Percentiles rank a stretch among this genome's conserved stretches.
These are phyloP conservation scores for Oreohelix idahoensis DNA, from an alignment of 1,140 invertebrate genomes.

Conservation along the genomic window DNA sequence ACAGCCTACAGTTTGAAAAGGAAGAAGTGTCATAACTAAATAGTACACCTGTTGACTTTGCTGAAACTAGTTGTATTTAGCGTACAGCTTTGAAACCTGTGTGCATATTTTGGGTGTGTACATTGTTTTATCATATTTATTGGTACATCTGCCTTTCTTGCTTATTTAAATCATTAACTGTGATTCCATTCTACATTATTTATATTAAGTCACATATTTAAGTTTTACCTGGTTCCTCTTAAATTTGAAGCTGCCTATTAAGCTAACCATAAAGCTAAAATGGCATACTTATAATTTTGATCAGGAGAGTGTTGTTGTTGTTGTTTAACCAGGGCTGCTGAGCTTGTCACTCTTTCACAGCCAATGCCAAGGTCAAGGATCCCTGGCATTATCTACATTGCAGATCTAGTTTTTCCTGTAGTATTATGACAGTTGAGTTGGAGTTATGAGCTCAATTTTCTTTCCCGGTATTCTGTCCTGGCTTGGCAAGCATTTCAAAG, in stretches of 20 bases:
- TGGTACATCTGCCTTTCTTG: not conserved
- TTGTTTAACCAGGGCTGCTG: too few species aligned
- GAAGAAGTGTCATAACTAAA: not conserved
- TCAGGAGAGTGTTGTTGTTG: too few species aligned
- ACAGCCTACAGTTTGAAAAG: not conserved
- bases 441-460: too few species aligned
- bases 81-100: not conserved
- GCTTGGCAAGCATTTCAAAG: too few species aligned
- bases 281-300: too few species aligned
- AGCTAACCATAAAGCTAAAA: too few species aligned
- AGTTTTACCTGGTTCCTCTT: not conserved
- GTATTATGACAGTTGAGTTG: too few species aligned
- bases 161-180: not conserved
- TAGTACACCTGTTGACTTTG: not conserved
- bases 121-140: not conserved
- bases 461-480: too few species aligned
- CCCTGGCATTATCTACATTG: too few species aligned
- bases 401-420: too few species aligned
- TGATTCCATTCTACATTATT: not conserved
- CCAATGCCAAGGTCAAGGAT: too few species aligned
- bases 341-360: too few species aligned
- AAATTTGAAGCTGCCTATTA: not conserved
- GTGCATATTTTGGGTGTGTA: not conserved
- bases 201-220: slow-evolving; percentile 2
- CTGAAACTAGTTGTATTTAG: not conserved